phyloP scores from a whole-genome alignment of 2,113 vertebrate species.

The Passer domesticus region DNA sequence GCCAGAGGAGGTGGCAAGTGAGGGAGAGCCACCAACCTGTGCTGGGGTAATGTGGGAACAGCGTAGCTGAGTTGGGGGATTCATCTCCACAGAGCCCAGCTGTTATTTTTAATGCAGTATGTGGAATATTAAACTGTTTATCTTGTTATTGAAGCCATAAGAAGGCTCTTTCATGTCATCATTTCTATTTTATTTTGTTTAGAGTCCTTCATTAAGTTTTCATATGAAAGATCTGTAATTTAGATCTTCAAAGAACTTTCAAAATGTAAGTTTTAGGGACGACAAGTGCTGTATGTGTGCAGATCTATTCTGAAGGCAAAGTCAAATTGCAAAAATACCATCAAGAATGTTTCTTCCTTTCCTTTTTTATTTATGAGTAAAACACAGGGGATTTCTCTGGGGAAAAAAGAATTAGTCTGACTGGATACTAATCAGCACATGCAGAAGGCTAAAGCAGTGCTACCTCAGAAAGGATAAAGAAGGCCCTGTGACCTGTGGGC shows the following conservation, averaged over 20 bases:
- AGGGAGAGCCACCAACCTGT: background rate
- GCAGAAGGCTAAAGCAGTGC: background rate
- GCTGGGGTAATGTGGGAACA: background rate
- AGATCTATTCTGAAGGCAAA: constrained; percentile 55
- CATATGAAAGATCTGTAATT: constrained; percentile 77
- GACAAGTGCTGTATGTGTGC: constrained; percentile 62
- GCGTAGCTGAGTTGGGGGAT: background rate
- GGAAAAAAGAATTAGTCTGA: constrained; percentile 37
- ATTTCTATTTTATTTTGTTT: constrained; percentile 76
- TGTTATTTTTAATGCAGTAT: constrained; percentile 69
- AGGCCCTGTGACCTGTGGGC: background rate
- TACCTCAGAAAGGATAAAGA: background rate
- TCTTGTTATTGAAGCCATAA: constrained; percentile 74
- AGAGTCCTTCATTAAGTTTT: constrained; percentile 76
- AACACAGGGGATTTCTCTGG: constrained; percentile 28
- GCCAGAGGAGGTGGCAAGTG: background rate
- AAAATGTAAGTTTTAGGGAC: constrained; percentile 72
- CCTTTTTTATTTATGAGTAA: constrained; percentile 50
- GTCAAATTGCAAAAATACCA: constrained; percentile 46
- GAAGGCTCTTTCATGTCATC: constrained; percentile 75
- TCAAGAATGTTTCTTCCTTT: constrained; percentile 27
- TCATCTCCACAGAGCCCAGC: constrained; percentile 45
- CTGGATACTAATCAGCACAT: constrained; percentile 18
- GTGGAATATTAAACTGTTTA: constrained; percentile 77
- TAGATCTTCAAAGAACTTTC: constrained; percentile 76